phyloP scores from a whole-genome alignment of 2,797 vertebrate genomes.

The Tauraco hartlaubi region DNA sequence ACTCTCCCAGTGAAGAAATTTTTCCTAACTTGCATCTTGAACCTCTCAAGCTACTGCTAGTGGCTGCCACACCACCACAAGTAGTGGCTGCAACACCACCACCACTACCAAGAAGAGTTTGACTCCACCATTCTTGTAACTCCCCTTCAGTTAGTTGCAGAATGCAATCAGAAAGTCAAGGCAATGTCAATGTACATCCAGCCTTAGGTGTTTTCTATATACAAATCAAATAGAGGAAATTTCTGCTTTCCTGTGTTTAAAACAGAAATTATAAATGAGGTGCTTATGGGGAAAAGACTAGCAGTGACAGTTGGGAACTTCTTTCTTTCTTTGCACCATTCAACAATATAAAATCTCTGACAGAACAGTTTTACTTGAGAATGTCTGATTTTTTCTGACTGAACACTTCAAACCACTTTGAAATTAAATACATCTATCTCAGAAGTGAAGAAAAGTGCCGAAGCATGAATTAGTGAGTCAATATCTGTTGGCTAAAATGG shows the following conservation, averaged over 20 bases:
- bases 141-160: background rate
- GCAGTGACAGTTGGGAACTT: background rate
- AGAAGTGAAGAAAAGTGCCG: background rate
- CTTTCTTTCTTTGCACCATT: background rate
- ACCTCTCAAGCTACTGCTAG: background rate
- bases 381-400: background rate
- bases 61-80: background rate
- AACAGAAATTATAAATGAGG: background rate
- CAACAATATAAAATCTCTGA: background rate
- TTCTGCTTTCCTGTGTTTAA: background rate
- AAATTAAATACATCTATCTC: background rate
- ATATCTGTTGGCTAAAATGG: background rate
- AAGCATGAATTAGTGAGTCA: background rate
- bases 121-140: background rate
- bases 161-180: background rate
- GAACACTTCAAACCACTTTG: background rate
- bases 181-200: background rate
- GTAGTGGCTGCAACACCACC: background rate
- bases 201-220: background rate
- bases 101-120: background rate
- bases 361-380: background rate
- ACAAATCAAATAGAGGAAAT: background rate
- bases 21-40: background rate
- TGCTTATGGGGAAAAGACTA: background rate
- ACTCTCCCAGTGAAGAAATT: background rate